Base-by-base conservation (phyloP, 2,113 vertebrate species). In the Pomatorhinus ruficollis region DNA sequence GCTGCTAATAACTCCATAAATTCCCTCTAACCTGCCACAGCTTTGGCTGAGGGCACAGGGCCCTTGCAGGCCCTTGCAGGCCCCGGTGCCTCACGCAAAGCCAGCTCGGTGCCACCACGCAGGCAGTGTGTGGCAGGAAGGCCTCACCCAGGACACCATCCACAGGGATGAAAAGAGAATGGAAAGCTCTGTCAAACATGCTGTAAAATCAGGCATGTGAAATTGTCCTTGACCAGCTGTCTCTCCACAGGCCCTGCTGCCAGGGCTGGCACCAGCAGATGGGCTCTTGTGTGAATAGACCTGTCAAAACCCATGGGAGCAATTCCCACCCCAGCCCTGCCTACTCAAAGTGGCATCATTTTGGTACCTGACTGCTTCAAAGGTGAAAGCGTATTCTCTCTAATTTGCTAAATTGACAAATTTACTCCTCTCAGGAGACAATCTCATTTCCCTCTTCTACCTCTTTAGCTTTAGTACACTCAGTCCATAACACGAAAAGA, bases 91-190 rank as follows among this genome's bases (percentile, higher is more conserved):
- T 30, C 11, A 0, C 0, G 3, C 24, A 13, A 20, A 47, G 54
- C 11, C 72, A 12, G 22, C 0, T 6, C 0, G 0, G 33, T 16
- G 52, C 14, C 64, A 52, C 21, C 3, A 0, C 0, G 0, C 42
- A 28, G 54, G 44, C 23, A 15, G 21, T 0, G 1, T 4, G 54
- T 14, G 60, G 60, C 57, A 57, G 75, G 35, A 39, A 1, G 24
- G 16, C 5, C 31, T 31, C 72, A 5, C 0, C 39, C 9, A 80
- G 90, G 50, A 42, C 5, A 1, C 5, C 2, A 0, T 4, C 18
- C 35, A 2, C 37, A 47, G 69, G 50, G 68, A 2, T 14, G 63
- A 19, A 37, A 24, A 87, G 28, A 20, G 63, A 68, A 47, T 0
- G 7, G 59, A 56, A 52, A 89, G 28, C 2, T 2, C 39, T 9